A percentile compares a stretch with the other conserved stretches of the same genome.
Evolutionary conservation across 1,140 invertebrate species (phyloP).

Genomic region (Diprion similis): DNA sequence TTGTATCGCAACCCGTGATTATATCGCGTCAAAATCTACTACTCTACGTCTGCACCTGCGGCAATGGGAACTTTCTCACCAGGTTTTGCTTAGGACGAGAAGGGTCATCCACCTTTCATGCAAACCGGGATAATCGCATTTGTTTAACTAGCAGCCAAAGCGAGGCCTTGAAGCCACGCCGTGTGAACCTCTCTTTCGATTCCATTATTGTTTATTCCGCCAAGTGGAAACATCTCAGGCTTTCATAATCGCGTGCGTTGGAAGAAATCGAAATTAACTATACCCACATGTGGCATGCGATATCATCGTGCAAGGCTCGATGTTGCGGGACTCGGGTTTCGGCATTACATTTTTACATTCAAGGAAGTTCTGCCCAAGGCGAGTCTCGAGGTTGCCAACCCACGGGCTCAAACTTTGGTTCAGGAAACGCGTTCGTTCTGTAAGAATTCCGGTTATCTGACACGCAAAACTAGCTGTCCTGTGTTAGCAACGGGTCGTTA

Average conservation of each 20-base stretch:
- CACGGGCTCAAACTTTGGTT: background rate
- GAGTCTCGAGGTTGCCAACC: slow-evolving; percentile 2
- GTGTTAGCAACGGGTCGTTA: background rate
- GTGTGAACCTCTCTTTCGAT: background rate
- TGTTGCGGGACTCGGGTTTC: background rate
- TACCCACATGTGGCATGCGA: too few relatives aligned
- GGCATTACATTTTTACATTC: background rate
- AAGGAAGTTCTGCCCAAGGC: background rate
- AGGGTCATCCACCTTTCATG: slow-evolving; percentile 7
- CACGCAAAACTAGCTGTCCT: background rate
- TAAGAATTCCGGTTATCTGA: background rate
- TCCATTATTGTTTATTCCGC: background rate
- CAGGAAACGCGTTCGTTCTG: background rate
- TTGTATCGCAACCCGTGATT: background rate
- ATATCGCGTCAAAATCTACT: background rate
- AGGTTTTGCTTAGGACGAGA: background rate
- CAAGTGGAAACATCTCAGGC: background rate
- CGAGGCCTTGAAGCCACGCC: background rate
- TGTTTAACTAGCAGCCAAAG: background rate
- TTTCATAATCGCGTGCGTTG: background rate
- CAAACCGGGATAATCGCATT: slow-evolving; percentile 2
- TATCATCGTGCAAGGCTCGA: too few relatives aligned
- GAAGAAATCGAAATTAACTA: background rate
- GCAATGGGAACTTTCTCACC: background rate
- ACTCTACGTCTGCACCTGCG: background rate